phyloP scores from a whole-genome alignment of 2,797 vertebrate species.

The Scarus forsteni region DNA sequence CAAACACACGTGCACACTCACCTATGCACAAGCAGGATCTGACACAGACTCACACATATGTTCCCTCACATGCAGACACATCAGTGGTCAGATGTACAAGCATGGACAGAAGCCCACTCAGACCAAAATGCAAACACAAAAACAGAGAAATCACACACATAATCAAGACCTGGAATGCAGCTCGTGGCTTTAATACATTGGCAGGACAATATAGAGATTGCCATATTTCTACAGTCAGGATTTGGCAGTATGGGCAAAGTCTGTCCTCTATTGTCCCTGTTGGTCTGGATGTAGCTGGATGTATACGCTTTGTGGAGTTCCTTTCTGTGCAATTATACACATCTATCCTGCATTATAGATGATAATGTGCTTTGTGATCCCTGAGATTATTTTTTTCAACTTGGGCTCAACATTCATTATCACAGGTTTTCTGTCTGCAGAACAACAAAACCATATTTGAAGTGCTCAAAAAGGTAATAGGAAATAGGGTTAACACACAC shows the following conservation, averaged over 20 bases:
- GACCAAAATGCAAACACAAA: slow-evolving; percentile 20
- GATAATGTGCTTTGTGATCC: slow-evolving; percentile 16
- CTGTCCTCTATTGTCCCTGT: slow-evolving; percentile 67
- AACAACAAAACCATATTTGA: slow-evolving; percentile 1
- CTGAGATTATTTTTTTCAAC: slow-evolving; percentile 12
- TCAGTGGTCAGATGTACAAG: slow-evolving; percentile 28
- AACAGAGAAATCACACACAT: slow-evolving; percentile 53
- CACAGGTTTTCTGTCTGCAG: slow-evolving; percentile 1
- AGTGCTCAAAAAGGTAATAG: background rate
- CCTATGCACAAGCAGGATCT: slow-evolving; percentile 30
- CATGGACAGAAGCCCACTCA: slow-evolving; percentile 15
- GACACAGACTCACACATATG: slow-evolving; percentile 33
- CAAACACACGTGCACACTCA: slow-evolving; percentile 39
- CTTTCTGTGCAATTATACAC: slow-evolving; percentile 39
- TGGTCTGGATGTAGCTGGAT: slow-evolving; percentile 56
- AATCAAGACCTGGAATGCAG: slow-evolving; percentile 67
- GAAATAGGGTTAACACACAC: background rate
- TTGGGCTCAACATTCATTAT: slow-evolving; percentile 8
- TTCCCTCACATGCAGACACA: slow-evolving; percentile 40
- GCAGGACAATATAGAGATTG: slow-evolving; percentile 76
- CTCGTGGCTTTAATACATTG: slow-evolving; percentile 73
- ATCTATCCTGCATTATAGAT: slow-evolving; percentile 24
- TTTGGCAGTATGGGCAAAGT: slow-evolving; percentile 70
- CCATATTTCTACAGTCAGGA: slow-evolving; percentile 76
- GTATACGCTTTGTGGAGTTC: slow-evolving; percentile 42